Percentiles rank a stretch among this genome's conserved stretches.
Conservation (phyloP, 2,113 vertebrate species). For the Cygnus buccinator region DNA sequence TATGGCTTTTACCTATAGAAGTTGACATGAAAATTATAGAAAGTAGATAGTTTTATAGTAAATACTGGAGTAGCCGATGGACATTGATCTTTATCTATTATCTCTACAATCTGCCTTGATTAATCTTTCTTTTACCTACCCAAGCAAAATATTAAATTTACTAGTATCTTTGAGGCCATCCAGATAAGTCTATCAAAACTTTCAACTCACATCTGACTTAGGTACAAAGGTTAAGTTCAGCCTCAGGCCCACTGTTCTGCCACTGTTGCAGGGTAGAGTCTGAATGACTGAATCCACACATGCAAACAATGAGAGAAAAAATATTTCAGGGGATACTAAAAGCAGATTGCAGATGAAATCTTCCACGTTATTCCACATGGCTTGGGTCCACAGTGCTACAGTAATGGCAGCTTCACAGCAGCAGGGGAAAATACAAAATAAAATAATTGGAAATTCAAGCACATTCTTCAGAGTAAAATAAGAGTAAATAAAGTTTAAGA, state of each 20-base stretch:
- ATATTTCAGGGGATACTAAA: neutral
- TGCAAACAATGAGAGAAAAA: neutral
- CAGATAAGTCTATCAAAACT: neutral
- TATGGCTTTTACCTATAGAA: neutral
- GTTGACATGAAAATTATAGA: neutral
- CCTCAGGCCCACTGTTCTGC: neutral
- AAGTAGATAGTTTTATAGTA: neutral
- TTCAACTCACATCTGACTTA: neutral
- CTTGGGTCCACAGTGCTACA: neutral
- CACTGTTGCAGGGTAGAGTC: neutral
- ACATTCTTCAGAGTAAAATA: neutral
- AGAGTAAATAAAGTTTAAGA: neutral
- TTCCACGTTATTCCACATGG: neutral
- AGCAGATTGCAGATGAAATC: neutral
- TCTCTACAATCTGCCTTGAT: neutral
- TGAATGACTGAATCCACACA: neutral
- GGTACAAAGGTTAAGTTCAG: neutral
- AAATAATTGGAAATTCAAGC: neutral
- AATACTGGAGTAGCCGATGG: neutral
- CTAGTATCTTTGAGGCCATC: neutral
- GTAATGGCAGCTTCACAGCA: neutral
- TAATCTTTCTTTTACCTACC: neutral
- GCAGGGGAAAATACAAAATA: neutral
- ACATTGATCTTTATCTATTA: neutral
- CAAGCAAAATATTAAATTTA: neutral